Percentiles rank a stretch among this genome's conserved stretches.
phyloP scores from a whole-genome alignment of 2,888 invertebrate species.

The Junonia oenone region DNA sequence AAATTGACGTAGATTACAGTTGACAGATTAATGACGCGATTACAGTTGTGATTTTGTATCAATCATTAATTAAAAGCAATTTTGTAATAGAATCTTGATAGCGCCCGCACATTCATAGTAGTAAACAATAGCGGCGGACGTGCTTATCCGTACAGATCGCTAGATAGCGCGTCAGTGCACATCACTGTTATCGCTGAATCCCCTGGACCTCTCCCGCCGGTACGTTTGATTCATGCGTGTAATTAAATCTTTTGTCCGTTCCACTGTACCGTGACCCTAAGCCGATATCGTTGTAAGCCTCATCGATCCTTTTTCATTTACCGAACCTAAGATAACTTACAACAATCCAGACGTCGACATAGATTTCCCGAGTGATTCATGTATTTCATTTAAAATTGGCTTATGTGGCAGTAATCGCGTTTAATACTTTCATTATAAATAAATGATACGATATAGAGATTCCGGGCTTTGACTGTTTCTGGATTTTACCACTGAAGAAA shows the following conservation, averaged over 20 bases:
- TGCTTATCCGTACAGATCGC: constrained; percentile 30
- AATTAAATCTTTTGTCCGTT: constrained; percentile 77
- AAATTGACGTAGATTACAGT: neutral
- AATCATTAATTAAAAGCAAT: constrained; percentile 45
- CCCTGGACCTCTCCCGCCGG: constrained; percentile 41
- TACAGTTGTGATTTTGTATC: constrained; percentile 3
- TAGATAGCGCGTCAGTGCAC: constrained; percentile 56
- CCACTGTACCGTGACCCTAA: constrained; percentile 51
- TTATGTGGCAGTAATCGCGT: neutral
- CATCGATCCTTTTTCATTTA: constrained; percentile 57
- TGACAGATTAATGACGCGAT: constrained; percentile 1
- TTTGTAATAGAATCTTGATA: constrained; percentile 46
- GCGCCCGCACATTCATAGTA: constrained; percentile 51
- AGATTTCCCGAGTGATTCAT: constrained; percentile 56
- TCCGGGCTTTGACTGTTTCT: too few relatives aligned
- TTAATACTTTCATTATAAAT: neutral
- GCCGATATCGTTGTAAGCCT: constrained; percentile 51
- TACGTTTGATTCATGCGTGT: constrained; percentile 76
- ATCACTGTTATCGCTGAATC: constrained; percentile 31
- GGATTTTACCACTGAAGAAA: too few relatives aligned
- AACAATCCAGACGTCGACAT: constrained; percentile 52
- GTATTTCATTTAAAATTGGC: constrained; percentile 6
- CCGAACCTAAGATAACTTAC: constrained; percentile 46
- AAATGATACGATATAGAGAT: too few relatives aligned
- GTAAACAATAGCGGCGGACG: constrained; percentile 45